phyloP scores from a whole-genome alignment of 1,140 invertebrate genomes.

The Psilanteris sp. region DNA sequence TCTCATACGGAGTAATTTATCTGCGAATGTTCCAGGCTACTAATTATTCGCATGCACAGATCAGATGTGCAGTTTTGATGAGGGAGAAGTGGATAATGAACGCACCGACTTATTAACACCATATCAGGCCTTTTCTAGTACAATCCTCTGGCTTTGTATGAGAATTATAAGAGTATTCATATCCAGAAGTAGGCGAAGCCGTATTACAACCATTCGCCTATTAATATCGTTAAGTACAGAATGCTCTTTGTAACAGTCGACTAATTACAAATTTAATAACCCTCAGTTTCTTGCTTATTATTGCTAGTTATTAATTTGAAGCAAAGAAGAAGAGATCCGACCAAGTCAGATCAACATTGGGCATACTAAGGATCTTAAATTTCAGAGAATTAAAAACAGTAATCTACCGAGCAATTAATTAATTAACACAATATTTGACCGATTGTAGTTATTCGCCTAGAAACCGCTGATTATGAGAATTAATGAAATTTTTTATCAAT shows the following conservation, averaged over 20 bases:
- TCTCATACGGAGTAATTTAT: slow-evolving; percentile 15
- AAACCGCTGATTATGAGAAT: too few relatives aligned
- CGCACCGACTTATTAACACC: slow-evolving; percentile 48
- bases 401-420: slow-evolving; percentile 24
- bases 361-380: slow-evolving; percentile 11
- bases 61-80: slow-evolving; percentile 34
- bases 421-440: slow-evolving; percentile 19
- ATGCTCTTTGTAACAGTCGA: slow-evolving; percentile 44
- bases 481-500: too few relatives aligned
- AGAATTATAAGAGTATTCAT: slow-evolving; percentile 55
- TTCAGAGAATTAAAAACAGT: slow-evolving; percentile 6
- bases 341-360: slow-evolving; percentile 24
- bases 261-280: slow-evolving; percentile 65
- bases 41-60: slow-evolving; percentile 55
- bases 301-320: slow-evolving; percentile 38
- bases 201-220: slow-evolving; percentile 18
- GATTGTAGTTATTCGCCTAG: slow-evolving; percentile 39
- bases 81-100: slow-evolving; percentile 56
- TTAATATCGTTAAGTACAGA: slow-evolving; percentile 40
- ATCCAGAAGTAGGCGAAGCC: slow-evolving; percentile 42
- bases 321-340: slow-evolving; percentile 1
- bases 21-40: slow-evolving; percentile 24
- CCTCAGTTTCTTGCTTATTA: slow-evolving; percentile 55
- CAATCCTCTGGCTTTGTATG: slow-evolving; percentile 9
- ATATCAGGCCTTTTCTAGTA: slow-evolving; percentile 13